A percentile compares a stretch with the other conserved stretches of the same genome.
Conservation (phyloP, 2,797 vertebrate species). For the Buphagus erythrorhynchus region DNA sequence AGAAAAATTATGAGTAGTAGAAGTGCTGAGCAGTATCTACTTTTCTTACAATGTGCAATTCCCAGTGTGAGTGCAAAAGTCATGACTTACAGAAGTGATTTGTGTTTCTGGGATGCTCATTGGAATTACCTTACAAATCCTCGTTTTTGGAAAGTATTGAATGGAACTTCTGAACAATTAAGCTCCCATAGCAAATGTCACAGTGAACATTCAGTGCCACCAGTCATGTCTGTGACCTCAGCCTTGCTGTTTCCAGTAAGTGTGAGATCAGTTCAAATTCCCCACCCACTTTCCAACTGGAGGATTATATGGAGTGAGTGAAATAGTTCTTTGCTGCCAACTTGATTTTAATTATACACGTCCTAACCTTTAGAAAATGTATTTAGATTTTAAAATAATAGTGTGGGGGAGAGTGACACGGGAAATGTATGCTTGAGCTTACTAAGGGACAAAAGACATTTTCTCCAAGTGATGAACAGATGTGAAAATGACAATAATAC, state of each 20-base stretch:
- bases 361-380: slow-evolving; percentile 4
- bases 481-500: slow-evolving; percentile 13
- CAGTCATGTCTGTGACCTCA: background rate
- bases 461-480: slow-evolving; percentile 13
- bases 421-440: background rate
- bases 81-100: background rate
- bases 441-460: background rate
- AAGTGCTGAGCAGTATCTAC: background rate
- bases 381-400: slow-evolving; percentile 29
- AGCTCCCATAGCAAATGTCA: background rate
- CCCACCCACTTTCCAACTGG: background rate
- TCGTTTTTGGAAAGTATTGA: background rate
- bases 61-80: background rate
- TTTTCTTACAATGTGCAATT: background rate
- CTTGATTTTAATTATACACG: background rate
- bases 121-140: background rate
- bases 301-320: background rate
- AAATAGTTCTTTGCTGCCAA: background rate
- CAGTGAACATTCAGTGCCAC: background rate
- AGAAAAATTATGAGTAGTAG: background rate
- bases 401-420: background rate
- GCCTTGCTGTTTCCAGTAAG: background rate
- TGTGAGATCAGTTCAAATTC: background rate
- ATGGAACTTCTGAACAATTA: slow-evolving; percentile 12
- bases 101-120: background rate